Percentiles rank a stretch among this genome's conserved stretches.
phyloP scores from a whole-genome alignment of 2,797 vertebrate species.

The Oreortyx pictus region DNA sequence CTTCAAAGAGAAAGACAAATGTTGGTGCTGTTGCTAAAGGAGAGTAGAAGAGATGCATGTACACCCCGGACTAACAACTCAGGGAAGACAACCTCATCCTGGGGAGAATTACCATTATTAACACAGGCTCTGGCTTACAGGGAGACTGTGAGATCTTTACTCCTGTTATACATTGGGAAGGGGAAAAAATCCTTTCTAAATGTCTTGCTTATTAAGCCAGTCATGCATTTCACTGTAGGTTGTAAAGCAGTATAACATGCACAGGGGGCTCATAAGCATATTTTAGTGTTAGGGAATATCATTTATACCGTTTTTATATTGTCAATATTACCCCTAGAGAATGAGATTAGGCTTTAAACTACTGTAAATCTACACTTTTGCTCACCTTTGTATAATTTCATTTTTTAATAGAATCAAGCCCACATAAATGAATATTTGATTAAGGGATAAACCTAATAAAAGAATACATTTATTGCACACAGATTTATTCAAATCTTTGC shows the following conservation, averaged over 20 bases:
- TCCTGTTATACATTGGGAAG: slow-evolving; percentile 19
- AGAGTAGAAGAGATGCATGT: not conserved
- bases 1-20: not conserved
- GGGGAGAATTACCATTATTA: slow-evolving; percentile 41
- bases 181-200: slow-evolving; percentile 53
- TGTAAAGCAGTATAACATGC: slow-evolving; percentile 76
- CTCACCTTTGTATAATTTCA: slow-evolving; percentile 79
- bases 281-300: slow-evolving; percentile 78
- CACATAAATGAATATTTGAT: slow-evolving; percentile 78
- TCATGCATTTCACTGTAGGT: slow-evolving; percentile 74
- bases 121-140: slow-evolving; percentile 29
- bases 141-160: slow-evolving; percentile 58
- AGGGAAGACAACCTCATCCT: slow-evolving; percentile 32
- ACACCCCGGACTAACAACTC: not conserved
- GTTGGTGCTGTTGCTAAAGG: not conserved
- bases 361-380: slow-evolving; percentile 76
- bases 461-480: slow-evolving; percentile 72
- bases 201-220: slow-evolving; percentile 79
- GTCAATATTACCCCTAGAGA: slow-evolving; percentile 75
- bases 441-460: slow-evolving; percentile 78
- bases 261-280: slow-evolving; percentile 79
- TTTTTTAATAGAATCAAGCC: slow-evolving; percentile 78
- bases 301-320: slow-evolving; percentile 80
- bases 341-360: slow-evolving; percentile 78
- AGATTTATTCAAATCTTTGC: slow-evolving; percentile 76